Evolutionary conservation across 2,797 vertebrate species (phyloP).

Genomic region (Paedocypris micromegethes): DNA sequence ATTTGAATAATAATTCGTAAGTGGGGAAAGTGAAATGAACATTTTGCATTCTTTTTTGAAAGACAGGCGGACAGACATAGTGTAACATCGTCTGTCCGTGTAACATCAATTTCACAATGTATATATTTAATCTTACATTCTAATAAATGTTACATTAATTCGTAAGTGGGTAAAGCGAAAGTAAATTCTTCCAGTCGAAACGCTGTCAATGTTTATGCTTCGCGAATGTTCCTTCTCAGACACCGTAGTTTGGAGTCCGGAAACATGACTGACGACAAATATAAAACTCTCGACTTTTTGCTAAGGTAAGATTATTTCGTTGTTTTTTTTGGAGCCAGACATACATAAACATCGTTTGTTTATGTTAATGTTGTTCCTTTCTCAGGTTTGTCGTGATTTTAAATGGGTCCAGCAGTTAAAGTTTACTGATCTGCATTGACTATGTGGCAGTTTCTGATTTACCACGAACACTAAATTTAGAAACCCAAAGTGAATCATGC

Average conservation of each 20-base stretch:
- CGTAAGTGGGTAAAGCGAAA: no score
- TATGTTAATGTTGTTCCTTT: neutral
- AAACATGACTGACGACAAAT: conserved; percentile 18
- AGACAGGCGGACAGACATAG: no score
- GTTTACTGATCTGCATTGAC: neutral
- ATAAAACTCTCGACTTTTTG: conserved; percentile 12
- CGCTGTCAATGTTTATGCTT: neutral
- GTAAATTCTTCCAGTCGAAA: no score
- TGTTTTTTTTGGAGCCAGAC: neutral
- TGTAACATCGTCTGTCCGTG: no score
- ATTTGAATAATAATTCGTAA: no score
- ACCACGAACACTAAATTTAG: neutral
- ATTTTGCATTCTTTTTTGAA: no score
- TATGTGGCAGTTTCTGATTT: conserved; percentile 29
- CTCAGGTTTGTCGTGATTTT: neutral
- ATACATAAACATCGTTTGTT: neutral
- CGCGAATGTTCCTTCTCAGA: conserved; percentile 27
- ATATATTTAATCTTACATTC: no score
- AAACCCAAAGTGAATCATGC: neutral
- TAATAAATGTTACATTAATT: no score
- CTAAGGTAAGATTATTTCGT: conserved; percentile 26
- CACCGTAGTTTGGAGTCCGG: conserved; percentile 53
- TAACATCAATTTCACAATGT: no score
- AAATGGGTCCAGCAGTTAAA: neutral
- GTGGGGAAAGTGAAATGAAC: no score